Evolutionary conservation across 2,888 invertebrate genomes (phyloP).

Genomic region (Zaprionus bogoriensis): DNA sequence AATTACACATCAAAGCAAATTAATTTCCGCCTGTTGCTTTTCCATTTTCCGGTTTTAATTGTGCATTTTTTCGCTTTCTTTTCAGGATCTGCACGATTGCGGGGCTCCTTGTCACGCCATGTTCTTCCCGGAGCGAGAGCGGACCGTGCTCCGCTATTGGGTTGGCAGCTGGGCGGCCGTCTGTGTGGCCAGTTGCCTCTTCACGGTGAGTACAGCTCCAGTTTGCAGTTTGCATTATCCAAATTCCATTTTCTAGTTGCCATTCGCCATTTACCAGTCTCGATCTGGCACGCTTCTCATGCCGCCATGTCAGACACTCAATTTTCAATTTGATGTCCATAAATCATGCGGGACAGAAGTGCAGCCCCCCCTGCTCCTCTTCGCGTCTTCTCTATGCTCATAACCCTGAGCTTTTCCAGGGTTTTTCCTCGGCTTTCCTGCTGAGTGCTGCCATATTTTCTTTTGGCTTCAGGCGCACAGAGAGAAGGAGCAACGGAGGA

Average conservation of each 20-base stretch:
- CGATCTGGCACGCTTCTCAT: no score
- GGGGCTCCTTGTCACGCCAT: constrained; percentile 96
- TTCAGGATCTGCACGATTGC: constrained; percentile 86
- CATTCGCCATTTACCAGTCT: constrained; percentile 26
- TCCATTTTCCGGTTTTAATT: constrained; percentile 9
- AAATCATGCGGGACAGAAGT: constrained; percentile 53
- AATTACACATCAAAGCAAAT: constrained; percentile 65
- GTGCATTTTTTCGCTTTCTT: constrained; percentile 23
- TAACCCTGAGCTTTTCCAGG: constrained; percentile 8
- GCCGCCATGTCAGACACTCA: constrained; percentile 56
- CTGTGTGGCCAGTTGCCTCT: constrained; percentile 94
- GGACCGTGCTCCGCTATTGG: constrained; percentile 93
- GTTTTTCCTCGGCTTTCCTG: constrained; percentile 15
- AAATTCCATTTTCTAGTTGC: neutral
- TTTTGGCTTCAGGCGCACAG: constrained; percentile 39
- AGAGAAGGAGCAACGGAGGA: constrained; percentile 1
- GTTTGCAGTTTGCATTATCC: neutral
- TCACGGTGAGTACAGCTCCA: constrained; percentile 85
- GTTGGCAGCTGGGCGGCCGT: constrained; percentile 96
- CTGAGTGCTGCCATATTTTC: constrained; percentile 73
- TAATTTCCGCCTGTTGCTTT: constrained; percentile 46
- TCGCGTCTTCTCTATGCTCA: no score
- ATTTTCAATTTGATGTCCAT: constrained; percentile 67
- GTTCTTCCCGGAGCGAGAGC: constrained; percentile 93
- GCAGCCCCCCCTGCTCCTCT: constrained; percentile 23